A percentile compares a stretch with the other conserved stretches of the same genome.
These are phyloP conservation scores for Carcinoscorpius rotundicauda DNA, from an alignment of 1,140 invertebrate species.

Conservation along the genomic window DNA sequence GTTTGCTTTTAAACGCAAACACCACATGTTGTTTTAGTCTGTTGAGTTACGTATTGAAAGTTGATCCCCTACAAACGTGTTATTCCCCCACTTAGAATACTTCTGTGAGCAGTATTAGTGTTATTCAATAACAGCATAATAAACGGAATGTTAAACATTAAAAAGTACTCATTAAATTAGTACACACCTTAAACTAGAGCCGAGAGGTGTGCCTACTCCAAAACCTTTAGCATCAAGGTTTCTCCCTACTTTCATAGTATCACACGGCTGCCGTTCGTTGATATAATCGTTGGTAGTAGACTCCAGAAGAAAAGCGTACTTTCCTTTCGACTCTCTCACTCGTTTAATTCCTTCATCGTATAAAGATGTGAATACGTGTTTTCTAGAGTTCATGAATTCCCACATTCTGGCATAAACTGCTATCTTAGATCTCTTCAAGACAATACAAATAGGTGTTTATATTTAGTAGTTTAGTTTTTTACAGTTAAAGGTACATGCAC, in stretches of 20 bases:
- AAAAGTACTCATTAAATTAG: neutral
- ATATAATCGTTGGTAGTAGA: conserved; percentile 89
- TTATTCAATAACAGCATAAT: no score
- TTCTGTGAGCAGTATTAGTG: no score
- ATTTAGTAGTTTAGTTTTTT: no score
- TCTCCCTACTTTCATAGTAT: conserved; percentile 86
- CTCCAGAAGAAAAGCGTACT: conserved; percentile 86
- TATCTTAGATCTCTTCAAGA: conserved; percentile 70
- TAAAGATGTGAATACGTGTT: conserved; percentile 63
- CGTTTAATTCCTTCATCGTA: conserved; percentile 73
- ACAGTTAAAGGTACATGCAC: no score
- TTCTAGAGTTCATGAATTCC: conserved; percentile 81
- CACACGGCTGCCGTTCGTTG: conserved; percentile 82
- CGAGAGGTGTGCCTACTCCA: conserved; percentile 79
- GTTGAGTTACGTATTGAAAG: no score
- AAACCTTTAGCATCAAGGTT: conserved; percentile 89
- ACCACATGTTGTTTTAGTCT: no score
- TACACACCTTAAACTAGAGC: conserved; percentile 71
- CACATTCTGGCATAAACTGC: conserved; percentile 86
- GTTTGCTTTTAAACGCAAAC: no score
- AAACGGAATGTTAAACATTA: neutral
- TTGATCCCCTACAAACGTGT: no score
- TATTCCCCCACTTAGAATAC: no score
- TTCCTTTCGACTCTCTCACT: conserved; percentile 66
- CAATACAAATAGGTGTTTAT: conserved; percentile 21